These are phyloP conservation scores for Vombatus ursinus DNA, from an alignment of 2,113 vertebrate genomes.

Conservation along the genomic window DNA sequence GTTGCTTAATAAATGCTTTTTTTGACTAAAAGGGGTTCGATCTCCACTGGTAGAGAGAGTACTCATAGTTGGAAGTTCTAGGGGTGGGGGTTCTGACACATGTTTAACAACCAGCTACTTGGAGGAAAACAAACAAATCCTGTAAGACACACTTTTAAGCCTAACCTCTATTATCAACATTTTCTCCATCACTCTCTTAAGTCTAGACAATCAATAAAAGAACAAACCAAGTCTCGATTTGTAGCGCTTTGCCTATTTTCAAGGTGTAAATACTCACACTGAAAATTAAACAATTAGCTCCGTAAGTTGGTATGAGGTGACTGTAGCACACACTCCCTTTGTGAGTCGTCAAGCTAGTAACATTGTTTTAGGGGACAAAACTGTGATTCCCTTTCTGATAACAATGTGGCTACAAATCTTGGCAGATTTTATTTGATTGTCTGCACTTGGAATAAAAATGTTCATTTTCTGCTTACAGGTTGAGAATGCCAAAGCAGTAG, in stretches of 20 bases:
- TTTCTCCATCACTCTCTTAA: background rate
- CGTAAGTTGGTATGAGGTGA: background rate
- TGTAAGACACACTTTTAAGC: background rate
- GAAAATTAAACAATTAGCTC: background rate
- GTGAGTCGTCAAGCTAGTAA: background rate
- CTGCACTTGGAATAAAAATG: background rate
- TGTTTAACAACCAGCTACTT: background rate
- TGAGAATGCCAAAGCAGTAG: slow-evolving; percentile 79
- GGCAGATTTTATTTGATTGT: background rate
- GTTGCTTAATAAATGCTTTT: background rate
- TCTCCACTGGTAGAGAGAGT: background rate
- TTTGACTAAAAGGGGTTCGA: background rate
- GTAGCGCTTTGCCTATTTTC: background rate
- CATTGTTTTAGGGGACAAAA: background rate
- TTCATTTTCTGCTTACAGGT: slow-evolving; percentile 81
- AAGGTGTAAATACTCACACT: background rate
- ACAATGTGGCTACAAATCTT: background rate
- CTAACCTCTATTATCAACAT: background rate
- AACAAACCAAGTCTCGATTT: background rate
- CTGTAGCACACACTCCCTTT: background rate
- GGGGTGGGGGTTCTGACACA: background rate
- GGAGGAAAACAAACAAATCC: background rate
- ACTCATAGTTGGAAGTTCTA: background rate
- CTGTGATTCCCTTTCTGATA: background rate
- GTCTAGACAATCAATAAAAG: background rate